Evolutionary conservation across 2,113 vertebrate species (phyloP).

Genomic region (Hylia prasina): DNA sequence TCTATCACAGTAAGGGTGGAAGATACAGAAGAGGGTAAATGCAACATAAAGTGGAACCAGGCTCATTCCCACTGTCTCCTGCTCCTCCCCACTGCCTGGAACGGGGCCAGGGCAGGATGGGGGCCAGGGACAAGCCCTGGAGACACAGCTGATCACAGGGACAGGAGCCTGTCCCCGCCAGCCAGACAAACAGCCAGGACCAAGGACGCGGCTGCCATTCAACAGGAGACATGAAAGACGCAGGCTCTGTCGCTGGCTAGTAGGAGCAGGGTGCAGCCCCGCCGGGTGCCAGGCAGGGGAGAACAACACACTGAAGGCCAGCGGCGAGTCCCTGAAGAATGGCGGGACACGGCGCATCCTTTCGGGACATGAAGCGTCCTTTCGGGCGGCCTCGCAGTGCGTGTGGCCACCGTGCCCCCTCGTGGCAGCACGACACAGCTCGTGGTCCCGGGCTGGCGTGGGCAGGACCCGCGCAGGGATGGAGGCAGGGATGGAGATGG

Average conservation of each 20-base stretch:
- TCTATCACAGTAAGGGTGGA: neutral
- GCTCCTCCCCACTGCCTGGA: neutral
- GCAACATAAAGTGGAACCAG: neutral
- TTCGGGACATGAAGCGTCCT: rapidly evolving
- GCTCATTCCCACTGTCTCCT: neutral
- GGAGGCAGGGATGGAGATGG: neutral
- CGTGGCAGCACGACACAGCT: constrained; percentile 20
- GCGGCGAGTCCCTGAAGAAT: rapidly evolving
- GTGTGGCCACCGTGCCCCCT: constrained; percentile 46
- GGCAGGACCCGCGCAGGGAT: neutral
- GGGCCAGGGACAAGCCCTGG: neutral
- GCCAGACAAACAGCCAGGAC: neutral
- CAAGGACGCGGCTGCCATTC: neutral
- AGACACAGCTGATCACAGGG: neutral
- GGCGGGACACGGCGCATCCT: rapidly evolving
- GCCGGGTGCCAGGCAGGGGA: neutral
- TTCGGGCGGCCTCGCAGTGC: neutral
- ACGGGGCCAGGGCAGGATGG: neutral
- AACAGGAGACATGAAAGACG: neutral
- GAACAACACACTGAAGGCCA: neutral
- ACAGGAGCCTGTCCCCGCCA: neutral
- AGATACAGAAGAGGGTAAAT: neutral
- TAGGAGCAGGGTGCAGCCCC: neutral
- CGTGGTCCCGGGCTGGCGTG: neutral
- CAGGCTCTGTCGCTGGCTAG: rapidly evolving